Base-by-base conservation (phyloP, 2,888 invertebrate genomes). In the Trissolcus brochymenae region DNA sequence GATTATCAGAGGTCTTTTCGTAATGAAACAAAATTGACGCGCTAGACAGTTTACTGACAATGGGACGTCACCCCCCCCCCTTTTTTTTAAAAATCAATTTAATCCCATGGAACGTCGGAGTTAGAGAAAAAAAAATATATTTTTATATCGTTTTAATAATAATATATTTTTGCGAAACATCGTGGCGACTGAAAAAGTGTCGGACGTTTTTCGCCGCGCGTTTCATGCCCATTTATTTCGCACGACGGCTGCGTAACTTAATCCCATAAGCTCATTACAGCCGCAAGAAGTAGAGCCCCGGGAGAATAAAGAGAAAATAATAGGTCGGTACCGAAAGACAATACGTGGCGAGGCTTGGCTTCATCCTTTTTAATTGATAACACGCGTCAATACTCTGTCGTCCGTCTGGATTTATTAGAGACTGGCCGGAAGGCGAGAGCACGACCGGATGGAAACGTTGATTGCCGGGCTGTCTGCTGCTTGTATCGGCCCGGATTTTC, bases 311-410 rank as follows among this genome's bases (percentile, higher is more conserved):
- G 56, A 59, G 56, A 57, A 76, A 67, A 64, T 72, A 72, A 77
- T 67, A 35, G 70, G 59, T 43, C 51, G 21, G 29, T 54, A 41
- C 49, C 46, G 68, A 68, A 75, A 76, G 71, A 71, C 56, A 70
- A 76, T 65, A 71, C 61, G 16, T 17, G 61, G 51, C 54, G 46
- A 57, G 70, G 80, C 81, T 81, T 79, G 82, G 83, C 85, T 86
- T 86, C 86, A 82, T 87, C 85, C 85, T 87, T 87, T 87, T 87
- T 87, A 87, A 87, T 87, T 87, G 87, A 86, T 87, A 85, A 85
- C 85, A 83, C 81, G 83, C 84, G 84, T 83, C 85, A 85, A 86
- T 85, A 84, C 82, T 35, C 35, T 80, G 83, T 85, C 85, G 84
- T 84, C 84, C 59, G 72, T 77, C 76, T 67, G 83, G 86, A 85